Evolutionary conservation across 2,113 vertebrate species (phyloP).

Genomic region (Arenaria interpres): DNA sequence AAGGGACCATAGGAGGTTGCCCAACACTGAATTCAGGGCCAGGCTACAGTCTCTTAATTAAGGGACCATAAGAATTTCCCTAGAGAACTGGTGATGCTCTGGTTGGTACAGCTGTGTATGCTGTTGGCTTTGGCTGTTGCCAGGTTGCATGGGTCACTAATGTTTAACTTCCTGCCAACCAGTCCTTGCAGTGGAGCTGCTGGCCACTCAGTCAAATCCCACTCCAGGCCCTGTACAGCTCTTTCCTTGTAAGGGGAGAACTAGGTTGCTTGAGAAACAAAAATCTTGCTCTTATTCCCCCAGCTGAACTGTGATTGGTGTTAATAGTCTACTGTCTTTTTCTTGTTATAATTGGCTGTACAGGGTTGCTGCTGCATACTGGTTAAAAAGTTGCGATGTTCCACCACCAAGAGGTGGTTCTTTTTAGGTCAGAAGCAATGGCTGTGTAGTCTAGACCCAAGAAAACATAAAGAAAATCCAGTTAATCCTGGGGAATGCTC

Average conservation of each 20-base stretch:
- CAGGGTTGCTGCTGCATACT: not conserved
- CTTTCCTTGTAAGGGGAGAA: not conserved
- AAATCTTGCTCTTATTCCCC: not conserved
- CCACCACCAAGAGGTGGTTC: not conserved
- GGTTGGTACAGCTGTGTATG: not conserved
- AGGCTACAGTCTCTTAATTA: not conserved
- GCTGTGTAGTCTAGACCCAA: not conserved
- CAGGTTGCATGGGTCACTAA: not conserved
- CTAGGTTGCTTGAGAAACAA: fast-evolving
- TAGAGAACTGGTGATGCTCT: not conserved
- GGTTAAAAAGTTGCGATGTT: not conserved
- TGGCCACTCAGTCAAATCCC: not conserved
- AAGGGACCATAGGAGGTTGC: not conserved
- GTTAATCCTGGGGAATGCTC: not conserved
- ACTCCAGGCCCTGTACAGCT: not conserved
- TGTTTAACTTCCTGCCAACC: not conserved
- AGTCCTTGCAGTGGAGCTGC: not conserved
- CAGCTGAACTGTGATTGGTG: not conserved
- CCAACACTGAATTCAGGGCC: not conserved
- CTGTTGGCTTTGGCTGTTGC: fast-evolving
- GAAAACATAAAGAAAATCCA: not conserved
- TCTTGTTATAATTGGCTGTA: not conserved
- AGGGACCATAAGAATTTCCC: not conserved
- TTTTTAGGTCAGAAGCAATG: not conserved
- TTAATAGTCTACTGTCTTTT: not conserved